Evolutionary conservation across 2,888 invertebrate species (phyloP).

Genomic region (Lucinisca nassula): DNA sequence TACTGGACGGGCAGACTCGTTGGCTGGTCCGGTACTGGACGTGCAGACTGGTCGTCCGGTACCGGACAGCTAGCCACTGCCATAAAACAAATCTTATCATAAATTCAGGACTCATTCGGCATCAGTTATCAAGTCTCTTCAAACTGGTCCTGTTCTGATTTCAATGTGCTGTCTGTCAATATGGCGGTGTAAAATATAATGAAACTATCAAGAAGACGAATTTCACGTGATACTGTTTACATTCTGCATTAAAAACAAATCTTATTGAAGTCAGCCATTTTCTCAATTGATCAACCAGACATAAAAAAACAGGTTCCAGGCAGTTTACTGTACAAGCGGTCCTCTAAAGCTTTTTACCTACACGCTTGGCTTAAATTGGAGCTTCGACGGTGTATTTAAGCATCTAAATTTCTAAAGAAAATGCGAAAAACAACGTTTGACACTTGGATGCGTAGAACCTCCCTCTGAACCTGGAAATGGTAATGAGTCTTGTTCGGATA

Average conservation of each 20-base stretch:
- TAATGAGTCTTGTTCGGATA: conserved; percentile 62
- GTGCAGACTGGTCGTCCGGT: too few relatives aligned
- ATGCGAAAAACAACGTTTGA: conserved; percentile 36
- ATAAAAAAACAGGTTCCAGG: background rate
- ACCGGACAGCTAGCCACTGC: too few relatives aligned
- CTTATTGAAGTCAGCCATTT: conserved; percentile 40
- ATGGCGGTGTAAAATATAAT: too few relatives aligned
- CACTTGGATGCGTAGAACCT: conserved; percentile 79
- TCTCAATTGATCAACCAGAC: background rate
- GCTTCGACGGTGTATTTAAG: background rate
- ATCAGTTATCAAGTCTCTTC: too few relatives aligned
- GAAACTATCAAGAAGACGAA: too few relatives aligned
- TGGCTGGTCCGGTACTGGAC: too few relatives aligned
- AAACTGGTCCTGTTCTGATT: too few relatives aligned
- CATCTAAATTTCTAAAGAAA: conserved; percentile 2
- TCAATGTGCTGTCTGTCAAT: too few relatives aligned
- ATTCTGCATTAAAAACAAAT: conserved; percentile 15
- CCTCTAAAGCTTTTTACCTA: background rate
- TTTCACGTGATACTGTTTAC: background rate
- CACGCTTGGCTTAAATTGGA: background rate
- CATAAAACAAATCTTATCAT: too few relatives aligned
- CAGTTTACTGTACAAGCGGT: background rate
- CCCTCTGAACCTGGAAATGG: conserved; percentile 73
- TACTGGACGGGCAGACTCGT: too few relatives aligned
- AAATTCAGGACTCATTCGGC: too few relatives aligned